These are phyloP conservation scores for Dendrocincla fuliginosa DNA, from an alignment of 2,797 vertebrate genomes.

Conservation along the genomic window DNA sequence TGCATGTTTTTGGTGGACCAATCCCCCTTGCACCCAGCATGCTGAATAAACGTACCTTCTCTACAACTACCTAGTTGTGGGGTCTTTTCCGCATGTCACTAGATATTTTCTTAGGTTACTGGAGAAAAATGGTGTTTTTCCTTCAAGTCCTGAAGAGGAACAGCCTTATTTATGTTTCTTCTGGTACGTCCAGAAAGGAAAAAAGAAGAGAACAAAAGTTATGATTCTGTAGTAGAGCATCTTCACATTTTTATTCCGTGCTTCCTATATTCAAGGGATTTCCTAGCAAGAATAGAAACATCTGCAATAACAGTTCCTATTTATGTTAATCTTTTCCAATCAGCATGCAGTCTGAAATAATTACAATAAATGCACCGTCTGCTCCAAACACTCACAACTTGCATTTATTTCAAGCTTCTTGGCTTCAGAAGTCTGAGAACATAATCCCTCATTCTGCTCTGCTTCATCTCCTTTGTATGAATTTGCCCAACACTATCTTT, in stretches of 20 bases:
- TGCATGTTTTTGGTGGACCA: no score
- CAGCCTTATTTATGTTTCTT: neutral
- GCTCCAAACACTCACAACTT: constrained; percentile 34
- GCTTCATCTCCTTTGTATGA: constrained; percentile 31
- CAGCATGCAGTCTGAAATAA: constrained; percentile 65
- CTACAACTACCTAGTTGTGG: no score
- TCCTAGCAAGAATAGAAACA: constrained; percentile 57
- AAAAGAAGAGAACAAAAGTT: neutral
- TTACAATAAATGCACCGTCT: constrained; percentile 56
- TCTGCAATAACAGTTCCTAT: constrained; percentile 53
- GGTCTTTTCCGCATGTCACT: no score
- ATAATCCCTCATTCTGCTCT: constrained; percentile 47
- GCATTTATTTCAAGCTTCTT: constrained; percentile 55
- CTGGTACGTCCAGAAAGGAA: neutral
- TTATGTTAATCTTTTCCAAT: constrained; percentile 65
- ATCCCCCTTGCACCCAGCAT: no score
- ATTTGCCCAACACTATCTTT: constrained; percentile 18
- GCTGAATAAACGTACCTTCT: no score
- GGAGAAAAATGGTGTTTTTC: neutral
- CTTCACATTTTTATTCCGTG: neutral
- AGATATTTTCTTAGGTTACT: neutral
- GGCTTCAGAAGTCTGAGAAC: constrained; percentile 30
- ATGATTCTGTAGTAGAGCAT: neutral
- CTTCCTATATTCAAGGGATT: constrained; percentile 23
- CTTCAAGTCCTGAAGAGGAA: neutral